phyloP scores from a whole-genome alignment of 2,113 vertebrate genomes.

The Oryzias melastigma region DNA sequence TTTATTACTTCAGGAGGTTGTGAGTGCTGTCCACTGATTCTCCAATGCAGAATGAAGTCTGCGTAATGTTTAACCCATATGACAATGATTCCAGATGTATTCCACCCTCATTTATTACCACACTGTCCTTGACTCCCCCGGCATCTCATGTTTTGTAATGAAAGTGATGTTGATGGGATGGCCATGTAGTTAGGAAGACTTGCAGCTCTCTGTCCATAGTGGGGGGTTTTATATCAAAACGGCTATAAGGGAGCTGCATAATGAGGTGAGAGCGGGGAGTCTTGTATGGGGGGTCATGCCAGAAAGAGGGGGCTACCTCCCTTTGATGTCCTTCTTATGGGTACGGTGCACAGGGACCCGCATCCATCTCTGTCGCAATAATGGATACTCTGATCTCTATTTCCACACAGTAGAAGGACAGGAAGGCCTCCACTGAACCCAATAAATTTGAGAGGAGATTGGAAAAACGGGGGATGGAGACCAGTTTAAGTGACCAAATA shows the following conservation, averaged over 20 bases:
- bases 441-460: slow-evolving; percentile 86
- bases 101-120: slow-evolving; percentile 83
- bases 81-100: slow-evolving; percentile 84
- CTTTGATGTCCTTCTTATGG: slow-evolving; percentile 83
- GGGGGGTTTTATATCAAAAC: slow-evolving; percentile 82
- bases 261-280: slow-evolving; percentile 81
- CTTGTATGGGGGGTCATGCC: slow-evolving; percentile 78
- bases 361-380: slow-evolving; percentile 85
- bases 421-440: slow-evolving; percentile 84
- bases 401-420: slow-evolving; percentile 83
- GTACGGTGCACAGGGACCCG: slow-evolving; percentile 72
- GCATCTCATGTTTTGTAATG: slow-evolving; percentile 88
- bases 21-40: slow-evolving; percentile 79
- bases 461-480: slow-evolving; percentile 81
- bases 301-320: slow-evolving; percentile 80
- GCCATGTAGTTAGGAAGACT: slow-evolving; percentile 79
- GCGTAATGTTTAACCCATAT: slow-evolving; percentile 81
- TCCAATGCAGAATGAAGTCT: slow-evolving; percentile 83
- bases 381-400: slow-evolving; percentile 86
- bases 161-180: slow-evolving; percentile 84
- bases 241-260: slow-evolving; percentile 82
- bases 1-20: slow-evolving; percentile 79
- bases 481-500: slow-evolving; percentile 81
- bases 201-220: slow-evolving; percentile 72
- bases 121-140: slow-evolving; percentile 82